Conservation (phyloP, 2,797 vertebrate species). For the Hemibagrus guttatus region DNA sequence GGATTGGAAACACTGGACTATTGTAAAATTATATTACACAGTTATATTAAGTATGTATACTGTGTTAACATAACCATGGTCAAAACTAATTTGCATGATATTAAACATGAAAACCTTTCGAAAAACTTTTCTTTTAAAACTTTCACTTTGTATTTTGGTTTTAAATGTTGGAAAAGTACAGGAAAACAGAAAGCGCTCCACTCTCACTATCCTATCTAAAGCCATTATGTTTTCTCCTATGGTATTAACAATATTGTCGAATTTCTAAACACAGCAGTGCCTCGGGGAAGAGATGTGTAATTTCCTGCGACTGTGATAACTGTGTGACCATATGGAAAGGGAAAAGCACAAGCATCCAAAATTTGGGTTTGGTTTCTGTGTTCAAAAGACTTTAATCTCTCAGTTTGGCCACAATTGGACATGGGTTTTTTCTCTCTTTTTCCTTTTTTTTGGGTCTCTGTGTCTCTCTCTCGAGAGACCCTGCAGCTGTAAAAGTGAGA, state of each 20-base stretch:
- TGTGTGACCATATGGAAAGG: slow-evolving; percentile 30
- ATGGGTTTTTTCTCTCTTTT: background rate
- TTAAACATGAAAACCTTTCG: background rate
- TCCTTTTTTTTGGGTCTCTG: slow-evolving; percentile 1
- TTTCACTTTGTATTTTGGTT: background rate
- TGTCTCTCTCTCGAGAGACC: slow-evolving; percentile 24
- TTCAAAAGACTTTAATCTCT: slow-evolving; percentile 45
- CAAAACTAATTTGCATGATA: background rate
- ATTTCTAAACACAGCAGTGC: background rate
- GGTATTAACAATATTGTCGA: background rate
- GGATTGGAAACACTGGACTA: background rate
- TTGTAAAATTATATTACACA: background rate
- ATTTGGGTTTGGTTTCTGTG: slow-evolving; percentile 31
- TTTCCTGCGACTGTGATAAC: slow-evolving; percentile 26
- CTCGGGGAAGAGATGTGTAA: background rate
- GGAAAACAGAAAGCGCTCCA: background rate
- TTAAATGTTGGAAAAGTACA: background rate
- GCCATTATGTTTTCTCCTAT: background rate
- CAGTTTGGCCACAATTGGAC: slow-evolving; percentile 30
- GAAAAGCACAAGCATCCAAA: background rate
- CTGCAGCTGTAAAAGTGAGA: slow-evolving; percentile 43
- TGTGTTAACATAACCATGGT: background rate
- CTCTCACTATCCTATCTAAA: background rate
- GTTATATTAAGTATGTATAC: background rate
- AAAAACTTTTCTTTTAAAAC: background rate